Percentiles rank a stretch among this genome's conserved stretches.
phyloP scores from a whole-genome alignment of 2,113 vertebrate genomes.

The Phasianus colchicus region DNA sequence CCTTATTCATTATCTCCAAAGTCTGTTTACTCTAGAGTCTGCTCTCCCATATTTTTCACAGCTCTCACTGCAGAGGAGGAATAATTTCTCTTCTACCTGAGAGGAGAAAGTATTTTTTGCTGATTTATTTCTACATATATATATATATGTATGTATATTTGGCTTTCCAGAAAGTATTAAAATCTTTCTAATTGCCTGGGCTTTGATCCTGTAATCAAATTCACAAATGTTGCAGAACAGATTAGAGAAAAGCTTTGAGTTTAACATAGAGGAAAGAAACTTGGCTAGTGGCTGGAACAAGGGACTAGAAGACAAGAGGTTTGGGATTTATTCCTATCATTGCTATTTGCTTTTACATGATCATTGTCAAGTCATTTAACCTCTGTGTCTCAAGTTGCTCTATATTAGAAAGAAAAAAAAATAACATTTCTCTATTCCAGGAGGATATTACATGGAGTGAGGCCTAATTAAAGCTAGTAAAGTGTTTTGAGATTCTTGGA shows the following conservation, averaged over 20 bases:
- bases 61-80: neutral
- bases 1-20: constrained; percentile 15
- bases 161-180: neutral
- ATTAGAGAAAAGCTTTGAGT: neutral
- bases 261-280: neutral
- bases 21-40: neutral
- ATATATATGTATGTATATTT: neutral
- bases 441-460: neutral
- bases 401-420: neutral
- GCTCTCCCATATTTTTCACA: neutral
- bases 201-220: constrained; percentile 1
- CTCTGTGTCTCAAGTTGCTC: neutral
- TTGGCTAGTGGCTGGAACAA: neutral
- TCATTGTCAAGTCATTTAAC: constrained; percentile 8
- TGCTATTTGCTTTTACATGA: neutral
- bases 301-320: neutral
- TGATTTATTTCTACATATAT: neutral
- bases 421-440: neutral
- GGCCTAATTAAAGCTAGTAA: constrained; percentile 43
- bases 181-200: neutral
- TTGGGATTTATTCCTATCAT: neutral
- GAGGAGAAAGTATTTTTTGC: neutral
- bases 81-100: neutral
- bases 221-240: neutral
- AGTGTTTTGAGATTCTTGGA: constrained; percentile 40